Conservation (phyloP, 2,888 invertebrate species). For the Mycogona germanica region DNA sequence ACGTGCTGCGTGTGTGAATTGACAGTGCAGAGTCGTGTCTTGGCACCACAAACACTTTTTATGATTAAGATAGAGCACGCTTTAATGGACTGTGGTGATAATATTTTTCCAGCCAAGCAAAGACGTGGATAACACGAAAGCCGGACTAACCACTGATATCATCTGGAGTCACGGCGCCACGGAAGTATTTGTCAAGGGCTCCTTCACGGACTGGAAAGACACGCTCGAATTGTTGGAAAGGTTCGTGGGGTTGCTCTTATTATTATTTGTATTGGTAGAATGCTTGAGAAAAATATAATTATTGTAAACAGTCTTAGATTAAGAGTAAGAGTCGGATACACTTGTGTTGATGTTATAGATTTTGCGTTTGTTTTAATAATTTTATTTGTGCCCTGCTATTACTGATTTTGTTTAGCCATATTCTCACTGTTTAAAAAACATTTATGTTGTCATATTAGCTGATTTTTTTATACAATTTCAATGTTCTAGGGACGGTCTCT, state of each 20-base stretch:
- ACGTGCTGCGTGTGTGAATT: too few species aligned
- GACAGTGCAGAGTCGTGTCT: too few species aligned
- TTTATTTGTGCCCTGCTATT: too few species aligned
- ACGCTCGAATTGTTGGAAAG: conserved; percentile 13
- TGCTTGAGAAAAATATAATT: not conserved
- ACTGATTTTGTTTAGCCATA: too few species aligned
- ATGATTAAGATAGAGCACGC: not conserved
- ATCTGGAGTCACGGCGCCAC: conserved; percentile 15
- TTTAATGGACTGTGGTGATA: not conserved
- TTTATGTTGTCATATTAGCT: not conserved
- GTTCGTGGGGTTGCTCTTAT: too few species aligned
- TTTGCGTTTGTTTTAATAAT: too few species aligned
- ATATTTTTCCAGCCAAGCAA: not conserved
- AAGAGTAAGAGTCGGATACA: too few species aligned
- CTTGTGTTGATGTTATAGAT: too few species aligned
- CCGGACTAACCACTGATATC: conserved; percentile 4
- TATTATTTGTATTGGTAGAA: too few species aligned
- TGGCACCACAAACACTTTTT: not conserved
- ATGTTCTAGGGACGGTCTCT: conserved; percentile 18
- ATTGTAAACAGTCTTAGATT: too few species aligned
- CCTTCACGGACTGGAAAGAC: conserved; percentile 17
- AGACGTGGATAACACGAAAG: not conserved
- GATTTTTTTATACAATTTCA: not conserved
- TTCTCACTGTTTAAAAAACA: not conserved
- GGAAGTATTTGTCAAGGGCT: conserved; percentile 10